phyloP scores from a whole-genome alignment of 1,140 invertebrate genomes.

The Lethocerus indicus region DNA sequence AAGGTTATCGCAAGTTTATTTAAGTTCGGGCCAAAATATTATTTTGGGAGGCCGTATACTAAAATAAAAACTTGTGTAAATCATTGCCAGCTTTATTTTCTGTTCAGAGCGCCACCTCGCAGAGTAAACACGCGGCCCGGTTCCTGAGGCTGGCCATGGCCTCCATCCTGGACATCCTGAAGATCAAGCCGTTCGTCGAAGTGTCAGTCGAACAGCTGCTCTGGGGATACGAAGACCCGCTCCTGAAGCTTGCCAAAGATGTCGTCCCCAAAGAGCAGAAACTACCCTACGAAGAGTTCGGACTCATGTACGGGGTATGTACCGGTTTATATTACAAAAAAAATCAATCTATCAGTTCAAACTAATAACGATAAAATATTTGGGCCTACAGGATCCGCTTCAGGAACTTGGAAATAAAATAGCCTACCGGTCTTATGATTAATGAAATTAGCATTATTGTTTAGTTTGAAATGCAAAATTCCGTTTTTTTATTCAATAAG shows the following conservation, averaged over 20 bases:
- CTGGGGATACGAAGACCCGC: constrained; percentile 87
- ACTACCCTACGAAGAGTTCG: constrained; percentile 77
- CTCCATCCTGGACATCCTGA: constrained; percentile 75
- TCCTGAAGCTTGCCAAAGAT: constrained; percentile 71
- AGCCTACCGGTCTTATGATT: too few species aligned
- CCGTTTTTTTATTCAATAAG: too few species aligned
- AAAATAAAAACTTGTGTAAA: neutral
- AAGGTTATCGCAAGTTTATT: constrained; percentile 22
- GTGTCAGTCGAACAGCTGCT: constrained; percentile 72
- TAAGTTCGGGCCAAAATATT: neutral
- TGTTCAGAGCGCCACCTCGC: constrained; percentile 56
- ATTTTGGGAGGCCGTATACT: neutral
- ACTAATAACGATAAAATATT: too few species aligned
- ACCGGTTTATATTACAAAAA: neutral
- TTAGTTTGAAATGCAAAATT: too few species aligned
- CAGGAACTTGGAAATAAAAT: too few species aligned
- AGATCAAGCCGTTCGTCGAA: constrained; percentile 78
- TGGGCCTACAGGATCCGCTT: too few species aligned
- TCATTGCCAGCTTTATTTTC: neutral
- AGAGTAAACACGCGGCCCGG: constrained; percentile 66
- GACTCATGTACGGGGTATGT: constrained; percentile 71
- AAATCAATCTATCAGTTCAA: too few species aligned
- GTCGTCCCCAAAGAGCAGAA: constrained; percentile 81
- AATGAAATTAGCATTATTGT: too few species aligned
- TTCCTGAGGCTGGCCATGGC: constrained; percentile 71